phyloP scores from a whole-genome alignment of 2,888 invertebrate genomes.

The Caenorhabditis sp. region DNA sequence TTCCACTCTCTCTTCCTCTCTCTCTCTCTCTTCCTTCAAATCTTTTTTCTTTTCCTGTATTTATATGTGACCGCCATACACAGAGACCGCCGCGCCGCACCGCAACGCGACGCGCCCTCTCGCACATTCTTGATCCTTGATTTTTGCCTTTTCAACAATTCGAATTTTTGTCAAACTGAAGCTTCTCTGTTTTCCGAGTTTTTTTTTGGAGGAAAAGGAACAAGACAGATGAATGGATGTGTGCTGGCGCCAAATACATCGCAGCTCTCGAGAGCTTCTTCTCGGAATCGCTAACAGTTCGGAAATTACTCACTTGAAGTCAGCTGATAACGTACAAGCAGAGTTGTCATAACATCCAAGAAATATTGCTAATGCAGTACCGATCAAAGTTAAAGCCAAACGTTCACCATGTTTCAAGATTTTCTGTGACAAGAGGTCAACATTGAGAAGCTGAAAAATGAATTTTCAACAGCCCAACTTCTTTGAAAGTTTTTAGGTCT shows the following conservation, averaged over 20 bases:
- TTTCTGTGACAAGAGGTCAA: too few species aligned
- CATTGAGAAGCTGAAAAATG: too few species aligned
- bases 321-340: too few species aligned
- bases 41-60: constrained; percentile 52
- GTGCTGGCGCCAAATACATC: background rate
- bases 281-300: constrained; percentile 14
- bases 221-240: constrained; percentile 19
- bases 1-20: constrained; percentile 32
- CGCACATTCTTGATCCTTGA: constrained; percentile 58
- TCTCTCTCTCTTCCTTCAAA: constrained; percentile 18
- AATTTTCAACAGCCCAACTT: too few species aligned
- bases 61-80: constrained; percentile 57
- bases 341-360: too few species aligned
- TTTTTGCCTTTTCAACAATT: constrained; percentile 55
- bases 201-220: constrained; percentile 16
- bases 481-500: too few species aligned
- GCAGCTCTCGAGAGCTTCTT: constrained; percentile 24
- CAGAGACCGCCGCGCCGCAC: constrained; percentile 38
- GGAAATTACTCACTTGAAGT: background rate
- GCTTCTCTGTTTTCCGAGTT: constrained; percentile 15
- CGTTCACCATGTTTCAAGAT: too few species aligned
- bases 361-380: too few species aligned
- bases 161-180: constrained; percentile 29
- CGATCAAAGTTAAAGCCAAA: too few species aligned
- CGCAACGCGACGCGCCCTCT: constrained; percentile 33